Evolutionary conservation across 2,888 invertebrate species (phyloP).

Genomic region (Ariolimax columbianus): DNA sequence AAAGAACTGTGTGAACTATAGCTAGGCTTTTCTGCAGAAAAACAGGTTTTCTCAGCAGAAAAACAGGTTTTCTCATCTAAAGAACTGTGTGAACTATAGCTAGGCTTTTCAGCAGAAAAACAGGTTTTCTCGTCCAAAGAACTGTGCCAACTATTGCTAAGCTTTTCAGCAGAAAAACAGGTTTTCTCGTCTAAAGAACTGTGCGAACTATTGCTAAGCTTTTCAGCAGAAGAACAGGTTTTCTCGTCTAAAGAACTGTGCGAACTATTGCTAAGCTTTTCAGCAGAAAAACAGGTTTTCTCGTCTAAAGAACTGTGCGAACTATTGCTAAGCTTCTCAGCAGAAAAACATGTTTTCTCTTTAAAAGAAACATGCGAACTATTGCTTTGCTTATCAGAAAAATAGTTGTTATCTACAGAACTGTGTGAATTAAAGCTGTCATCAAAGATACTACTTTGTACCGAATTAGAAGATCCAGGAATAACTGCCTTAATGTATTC

Average conservation of each 20-base stretch:
- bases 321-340: background rate
- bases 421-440: background rate
- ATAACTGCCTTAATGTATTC: background rate
- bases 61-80: background rate
- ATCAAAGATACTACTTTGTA: background rate
- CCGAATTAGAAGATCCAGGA: background rate
- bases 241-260: background rate
- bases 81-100: background rate
- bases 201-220: background rate
- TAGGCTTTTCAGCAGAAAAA: background rate
- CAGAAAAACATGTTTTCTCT: background rate
- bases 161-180: background rate
- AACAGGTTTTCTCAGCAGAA: too few relatives aligned
- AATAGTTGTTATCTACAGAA: background rate
- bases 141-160: too few relatives aligned
- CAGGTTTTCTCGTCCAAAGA: background rate
- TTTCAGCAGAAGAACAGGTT: too few relatives aligned
- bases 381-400: background rate
- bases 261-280: background rate
- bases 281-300: background rate
- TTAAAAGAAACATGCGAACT: background rate
- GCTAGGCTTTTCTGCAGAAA: background rate
- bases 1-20: too few relatives aligned
- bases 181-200: background rate
- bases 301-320: background rate